Evolutionary conservation across 1,140 invertebrate species (phyloP), one percentile per base, ranked within the genome.

Genomic region (Bombus picipes): DNA sequence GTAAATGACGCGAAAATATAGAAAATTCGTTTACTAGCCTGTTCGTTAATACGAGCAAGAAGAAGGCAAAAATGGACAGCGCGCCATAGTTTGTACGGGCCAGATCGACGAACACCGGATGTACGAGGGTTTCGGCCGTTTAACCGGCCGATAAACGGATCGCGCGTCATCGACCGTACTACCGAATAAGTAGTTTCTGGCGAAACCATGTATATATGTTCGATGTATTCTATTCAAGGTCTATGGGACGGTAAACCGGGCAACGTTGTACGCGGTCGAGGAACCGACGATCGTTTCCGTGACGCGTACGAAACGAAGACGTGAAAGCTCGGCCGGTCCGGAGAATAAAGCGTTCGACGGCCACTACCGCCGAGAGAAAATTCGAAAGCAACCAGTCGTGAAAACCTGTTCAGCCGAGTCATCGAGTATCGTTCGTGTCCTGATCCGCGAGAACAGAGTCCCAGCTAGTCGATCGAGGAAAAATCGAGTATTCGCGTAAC

Each of bases 371-470:
- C 77, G 74, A 72, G 89, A 90, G 89, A 90, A 90, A 90, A 90
- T 90, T 90, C 89, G 89, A 90, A 90, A 90, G 89, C 89, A 47
- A 81, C 39, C 71, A 79, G 66, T 81, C 79, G 88, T 83, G 89
- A 86, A 90, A 90, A 90, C 89, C 86, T 86, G 89, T 90, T 88
- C 79, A 68, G 34, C 28, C 76, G 62, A 88, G 82, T 88, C 78
- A 87, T 90, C 83, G 75, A 34, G 22, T 53, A 72, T 65, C 74
- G 86, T 66, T 81, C 77, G 66, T 80, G 68, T 77, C 39, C 47
- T 39, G 74, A 89, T 79, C 32, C 78, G 65, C 70, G 78, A 59
- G 28, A 72, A 87, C 86, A 32, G 87, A 85, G 76, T 80, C 28
- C 37, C 43, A 65, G 41, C 72, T 72, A 72, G 39, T 66, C 25